Conservation (phyloP, 64 coral and sea anemone species). For the Montipora efflorescens region DNA sequence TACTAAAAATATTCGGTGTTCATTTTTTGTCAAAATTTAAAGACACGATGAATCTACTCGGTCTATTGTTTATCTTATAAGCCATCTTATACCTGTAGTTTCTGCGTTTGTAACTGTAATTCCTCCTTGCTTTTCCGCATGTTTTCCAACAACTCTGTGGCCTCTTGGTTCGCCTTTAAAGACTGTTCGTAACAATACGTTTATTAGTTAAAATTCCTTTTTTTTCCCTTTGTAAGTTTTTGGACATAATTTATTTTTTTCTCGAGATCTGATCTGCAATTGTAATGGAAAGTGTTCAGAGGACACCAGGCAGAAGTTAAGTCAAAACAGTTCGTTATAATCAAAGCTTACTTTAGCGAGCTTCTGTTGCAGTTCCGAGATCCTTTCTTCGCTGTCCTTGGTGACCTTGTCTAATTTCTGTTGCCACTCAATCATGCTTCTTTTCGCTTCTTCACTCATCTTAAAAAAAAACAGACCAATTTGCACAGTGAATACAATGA, state of each 20-base stretch:
- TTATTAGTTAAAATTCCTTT: neutral
- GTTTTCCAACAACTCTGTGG: conserved; percentile 82
- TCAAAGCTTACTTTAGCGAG: conserved; percentile 57
- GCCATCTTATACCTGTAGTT: conserved; percentile 57
- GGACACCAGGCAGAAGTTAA: too few relatives aligned
- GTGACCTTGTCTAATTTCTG: conserved; percentile 86
- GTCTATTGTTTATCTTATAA: neutral
- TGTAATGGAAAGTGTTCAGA: too few relatives aligned
- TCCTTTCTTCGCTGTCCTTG: conserved; percentile 79
- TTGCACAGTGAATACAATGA: neutral
- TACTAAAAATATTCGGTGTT: neutral
- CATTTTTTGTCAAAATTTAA: too few relatives aligned
- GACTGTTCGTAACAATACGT: conserved; percentile 42
- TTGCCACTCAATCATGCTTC: conserved; percentile 91
- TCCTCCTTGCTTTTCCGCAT: conserved; percentile 71
- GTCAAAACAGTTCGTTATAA: too few relatives aligned
- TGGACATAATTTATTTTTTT: too few relatives aligned
- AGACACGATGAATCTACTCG: too few relatives aligned
- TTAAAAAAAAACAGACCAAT: neutral
- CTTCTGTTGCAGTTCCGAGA: conserved; percentile 80
- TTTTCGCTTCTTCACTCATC: conserved; percentile 95
- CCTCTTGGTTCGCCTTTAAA: conserved; percentile 83
- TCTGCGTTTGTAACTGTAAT: conserved; percentile 64
- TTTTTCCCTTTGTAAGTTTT: too few relatives aligned
- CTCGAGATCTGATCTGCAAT: too few relatives aligned